Evolutionary conservation across 2,888 invertebrate species (phyloP), one percentile per base, ranked within the genome.

Genomic region (Neoascia interrupta): DNA sequence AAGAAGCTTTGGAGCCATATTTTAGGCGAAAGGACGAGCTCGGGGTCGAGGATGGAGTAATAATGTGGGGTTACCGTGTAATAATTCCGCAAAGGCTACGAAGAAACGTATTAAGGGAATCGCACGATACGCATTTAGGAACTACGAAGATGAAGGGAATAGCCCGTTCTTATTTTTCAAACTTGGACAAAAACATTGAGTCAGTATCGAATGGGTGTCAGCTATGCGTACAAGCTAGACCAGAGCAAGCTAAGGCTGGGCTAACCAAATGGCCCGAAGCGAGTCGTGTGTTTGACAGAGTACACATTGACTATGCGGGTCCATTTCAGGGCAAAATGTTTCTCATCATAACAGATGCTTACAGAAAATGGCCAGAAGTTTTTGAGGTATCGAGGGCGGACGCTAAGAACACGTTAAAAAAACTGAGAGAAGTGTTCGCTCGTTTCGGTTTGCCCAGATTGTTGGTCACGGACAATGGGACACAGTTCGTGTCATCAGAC

Each of bases 61-160:
- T 63, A 3, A 51, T 63, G 51, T 51, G 51, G 63, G 63, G 63
- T 0, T 47, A 41, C 16, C 26, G 41, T 16, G 19, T 45, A 15
- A 11, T 60, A 3, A 36, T 60, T 23, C 60, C 47, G n/a, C 1
- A 1, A 4, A 47, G 21, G n/a, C 10, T 47, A 1, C 19, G 60
- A 15, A 5, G 6, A 6, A 5, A 1, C 1, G 4, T 61, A n/a
- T 51, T 41, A 63, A 51, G 2, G 5, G 28, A 51, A 8, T 8
- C 51, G 41, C 63, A 31, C n/a, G n/a, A 8, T 1, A 28, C 41
- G 1, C 39, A 63, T 41, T 8, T 47, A 10, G 47, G 47, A 21
- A 16, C 11, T 3, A 8, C 26, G 1, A 58, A 58, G 15, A 37
- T 47, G 36, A 60, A 60, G 5, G 36, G 15, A 16, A 5, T 60